These are phyloP conservation scores for Sus cebifrons DNA, from an alignment of 2,797 vertebrate species.

Conservation along the genomic window DNA sequence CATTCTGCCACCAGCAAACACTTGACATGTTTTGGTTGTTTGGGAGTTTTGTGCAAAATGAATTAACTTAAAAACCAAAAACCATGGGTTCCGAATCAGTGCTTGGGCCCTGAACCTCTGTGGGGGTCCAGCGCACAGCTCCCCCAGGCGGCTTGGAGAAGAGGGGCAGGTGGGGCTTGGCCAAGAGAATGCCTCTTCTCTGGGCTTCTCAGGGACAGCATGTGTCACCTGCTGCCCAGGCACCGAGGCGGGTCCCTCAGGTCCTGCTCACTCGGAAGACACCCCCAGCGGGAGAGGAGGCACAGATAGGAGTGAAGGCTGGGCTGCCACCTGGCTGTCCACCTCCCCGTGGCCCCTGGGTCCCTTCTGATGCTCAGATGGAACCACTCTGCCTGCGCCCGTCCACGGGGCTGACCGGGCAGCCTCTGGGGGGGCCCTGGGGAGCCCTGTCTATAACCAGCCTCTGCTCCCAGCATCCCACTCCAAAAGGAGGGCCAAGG, in stretches of 20 bases:
- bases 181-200: neutral
- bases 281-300: neutral
- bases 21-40: slow-evolving; percentile 73
- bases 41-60: slow-evolving; percentile 80
- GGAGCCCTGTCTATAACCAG: too few species aligned
- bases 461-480: neutral
- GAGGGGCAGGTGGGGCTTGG: neutral
- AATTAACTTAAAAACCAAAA: slow-evolving; percentile 32
- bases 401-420: neutral
- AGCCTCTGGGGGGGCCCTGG: neutral
- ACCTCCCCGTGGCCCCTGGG: accelerated
- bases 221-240: neutral
- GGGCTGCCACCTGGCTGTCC: neutral
- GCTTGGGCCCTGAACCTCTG: neutral
- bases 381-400: neutral
- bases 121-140: neutral
- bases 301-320: accelerated
- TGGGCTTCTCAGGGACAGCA: neutral
- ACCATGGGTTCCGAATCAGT: neutral
- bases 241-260: neutral
- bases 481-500: neutral
- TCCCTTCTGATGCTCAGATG: neutral
- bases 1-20: slow-evolving; percentile 63
- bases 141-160: neutral
- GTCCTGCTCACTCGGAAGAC: neutral